Evolutionary conservation across 2,113 vertebrate species (phyloP), one percentile per base, ranked within the genome.

Genomic region (Pseudonaja textilis): DNA sequence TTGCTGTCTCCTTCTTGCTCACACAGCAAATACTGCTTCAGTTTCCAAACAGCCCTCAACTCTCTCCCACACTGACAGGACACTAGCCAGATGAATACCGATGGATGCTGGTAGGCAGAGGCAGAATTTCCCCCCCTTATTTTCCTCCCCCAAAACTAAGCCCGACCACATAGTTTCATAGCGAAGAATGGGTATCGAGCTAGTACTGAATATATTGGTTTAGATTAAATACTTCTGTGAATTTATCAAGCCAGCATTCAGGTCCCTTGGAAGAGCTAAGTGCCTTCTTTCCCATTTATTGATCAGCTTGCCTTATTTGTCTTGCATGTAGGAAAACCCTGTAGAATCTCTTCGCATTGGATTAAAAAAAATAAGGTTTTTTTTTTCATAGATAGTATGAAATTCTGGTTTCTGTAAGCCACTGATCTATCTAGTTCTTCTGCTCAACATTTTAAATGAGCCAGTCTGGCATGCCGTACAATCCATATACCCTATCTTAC

Each of bases 361-460:
- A 34, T 74, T 98, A 98, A 97, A 97, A 94, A 94, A 91, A 94
- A 97, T 8, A 47, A 90, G 55, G 57, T 61, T 96, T 57, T 96
- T 57, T 57, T 74, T 95, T 97, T 97, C 89, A 88, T 90, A 96
- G 91, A 93, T 0, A 0, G 89, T 87, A 95, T 97, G 95, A 98
- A 97, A 97, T 97, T 88, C 96, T 95, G 90, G 18, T 97, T 97
- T 96, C 94, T 85, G 96, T 90, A 93, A 95, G 95, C 96, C 87
- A 12, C 93, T 90, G 85, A 45, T 92, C 94, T 95, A 74, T 81
- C 92, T 94, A 94, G 52, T 92, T 95, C 61, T 69, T 59, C 20
- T 81, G 93, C 93, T 74, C 94, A 95, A 93, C 93, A 87, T 0
- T 7, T 93, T 93, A 93, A 94, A 87, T 91, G 95, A 95, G 93